Evolutionary conservation across 1,140 invertebrate genomes (phyloP).

Genomic region (Lucilia sericata): DNA sequence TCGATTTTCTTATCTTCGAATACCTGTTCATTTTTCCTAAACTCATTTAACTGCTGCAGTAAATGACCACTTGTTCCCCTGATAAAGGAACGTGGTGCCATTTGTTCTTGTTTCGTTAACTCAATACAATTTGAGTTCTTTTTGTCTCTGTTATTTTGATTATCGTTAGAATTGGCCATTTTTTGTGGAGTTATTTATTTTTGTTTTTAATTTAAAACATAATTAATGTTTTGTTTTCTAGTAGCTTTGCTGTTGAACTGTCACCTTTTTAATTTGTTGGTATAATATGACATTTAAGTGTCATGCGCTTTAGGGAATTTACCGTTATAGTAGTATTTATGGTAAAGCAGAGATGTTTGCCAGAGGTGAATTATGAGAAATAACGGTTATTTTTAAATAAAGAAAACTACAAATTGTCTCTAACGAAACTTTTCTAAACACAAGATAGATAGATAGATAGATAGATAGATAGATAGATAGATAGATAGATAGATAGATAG

Average conservation of each 20-base stretch:
- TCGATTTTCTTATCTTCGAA: not conserved
- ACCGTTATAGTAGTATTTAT: not conserved
- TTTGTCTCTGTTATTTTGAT: not conserved
- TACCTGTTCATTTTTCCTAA: constrained; percentile 48
- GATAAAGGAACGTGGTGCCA: constrained; percentile 30
- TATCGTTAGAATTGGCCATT: not conserved
- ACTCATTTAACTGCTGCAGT: constrained; percentile 47
- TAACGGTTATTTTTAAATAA: no score
- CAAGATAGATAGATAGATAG: no score
- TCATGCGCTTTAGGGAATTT: not conserved
- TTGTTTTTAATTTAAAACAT: not conserved
- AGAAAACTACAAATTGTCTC: no score
- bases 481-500: no score
- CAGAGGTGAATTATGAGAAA: no score
- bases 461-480: no score
- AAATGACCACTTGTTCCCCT: constrained; percentile 38
- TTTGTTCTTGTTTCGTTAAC: constrained; percentile 20
- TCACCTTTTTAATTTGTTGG: not conserved
- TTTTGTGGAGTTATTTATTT: not conserved
- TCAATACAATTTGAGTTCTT: constrained; percentile 23
- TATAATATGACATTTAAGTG: not conserved
- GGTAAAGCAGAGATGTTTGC: no score
- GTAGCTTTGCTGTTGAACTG: not conserved
- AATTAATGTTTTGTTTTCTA: not conserved
- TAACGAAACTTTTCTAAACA: no score